Evolutionary conservation across 1,140 invertebrate genomes (phyloP).

Genomic region (Bilobella aurantiaca): DNA sequence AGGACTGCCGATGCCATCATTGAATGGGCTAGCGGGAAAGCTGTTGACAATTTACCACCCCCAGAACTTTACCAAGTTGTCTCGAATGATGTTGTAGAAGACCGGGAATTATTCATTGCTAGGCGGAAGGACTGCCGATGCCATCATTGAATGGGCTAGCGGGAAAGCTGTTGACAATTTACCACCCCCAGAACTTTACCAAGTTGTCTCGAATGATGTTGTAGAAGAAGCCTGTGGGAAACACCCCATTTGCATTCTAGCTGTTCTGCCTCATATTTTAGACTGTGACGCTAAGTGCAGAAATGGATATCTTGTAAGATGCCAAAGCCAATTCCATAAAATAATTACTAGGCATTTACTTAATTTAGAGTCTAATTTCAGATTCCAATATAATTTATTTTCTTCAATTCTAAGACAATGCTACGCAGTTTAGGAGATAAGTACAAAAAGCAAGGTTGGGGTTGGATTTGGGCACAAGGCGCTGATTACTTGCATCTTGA

Average conservation of each 20-base stretch:
- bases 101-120: constrained; percentile 48
- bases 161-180: constrained; percentile 21
- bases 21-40: constrained; percentile 54
- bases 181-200: constrained; percentile 33
- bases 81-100: constrained; percentile 52
- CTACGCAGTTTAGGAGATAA: constrained; percentile 18
- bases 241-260: constrained; percentile 82
- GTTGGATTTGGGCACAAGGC: constrained; percentile 92
- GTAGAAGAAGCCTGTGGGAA: constrained; percentile 67
- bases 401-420: constrained; percentile 17
- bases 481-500: constrained; percentile 73
- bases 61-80: constrained; percentile 41
- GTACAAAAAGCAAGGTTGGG: constrained; percentile 30
- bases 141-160: constrained; percentile 80
- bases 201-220: constrained; percentile 47
- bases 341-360: neutral
- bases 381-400: too few species aligned
- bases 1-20: constrained; percentile 84
- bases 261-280: constrained; percentile 89
- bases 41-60: constrained; percentile 19
- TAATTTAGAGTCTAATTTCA: neutral
- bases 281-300: constrained; percentile 93
- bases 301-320: constrained; percentile 78
- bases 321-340: neutral
- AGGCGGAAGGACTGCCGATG: constrained; percentile 81